Percentiles rank a stretch among this genome's conserved stretches.
These are phyloP conservation scores for Pardalotus punctatus DNA, from an alignment of 2,113 vertebrate species.

Conservation along the genomic window DNA sequence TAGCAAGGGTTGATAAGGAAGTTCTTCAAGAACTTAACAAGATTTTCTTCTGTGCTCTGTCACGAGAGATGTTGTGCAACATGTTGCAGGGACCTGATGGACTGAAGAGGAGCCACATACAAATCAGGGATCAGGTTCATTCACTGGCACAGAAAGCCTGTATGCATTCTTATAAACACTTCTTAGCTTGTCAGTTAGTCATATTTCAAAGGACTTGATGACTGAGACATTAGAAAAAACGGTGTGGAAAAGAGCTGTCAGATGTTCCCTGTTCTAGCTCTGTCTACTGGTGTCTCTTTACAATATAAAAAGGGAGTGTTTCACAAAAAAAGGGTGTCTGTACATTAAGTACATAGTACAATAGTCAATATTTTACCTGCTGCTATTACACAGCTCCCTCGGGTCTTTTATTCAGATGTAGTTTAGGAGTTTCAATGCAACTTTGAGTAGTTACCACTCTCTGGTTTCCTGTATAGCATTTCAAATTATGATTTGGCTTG, in stretches of 20 bases:
- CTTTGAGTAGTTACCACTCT: conserved; percentile 21
- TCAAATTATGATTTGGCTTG: conserved; percentile 31
- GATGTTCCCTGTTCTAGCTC: neutral
- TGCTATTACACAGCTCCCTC: neutral
- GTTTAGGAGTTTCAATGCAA: conserved; percentile 11
- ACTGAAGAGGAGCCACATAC: neutral
- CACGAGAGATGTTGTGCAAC: neutral
- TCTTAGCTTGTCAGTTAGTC: neutral
- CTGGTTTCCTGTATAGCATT: neutral
- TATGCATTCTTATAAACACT: neutral
- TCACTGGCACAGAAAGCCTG: neutral
- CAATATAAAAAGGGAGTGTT: conserved; percentile 3
- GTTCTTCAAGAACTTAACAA: neutral
- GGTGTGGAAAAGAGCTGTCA: neutral
- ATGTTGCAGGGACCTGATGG: neutral
- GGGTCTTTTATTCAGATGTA: neutral
- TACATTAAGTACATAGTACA: neutral
- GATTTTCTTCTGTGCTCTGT: neutral
- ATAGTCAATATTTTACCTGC: conserved; percentile 17
- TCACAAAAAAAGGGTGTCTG: neutral
- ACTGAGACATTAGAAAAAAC: neutral
- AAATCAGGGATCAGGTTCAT: neutral
- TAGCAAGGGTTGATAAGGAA: neutral
- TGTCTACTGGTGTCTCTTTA: neutral
- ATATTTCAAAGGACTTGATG: neutral